These are phyloP conservation scores for Nannoperca australis DNA, from an alignment of 2,797 vertebrate species.

Conservation along the genomic window DNA sequence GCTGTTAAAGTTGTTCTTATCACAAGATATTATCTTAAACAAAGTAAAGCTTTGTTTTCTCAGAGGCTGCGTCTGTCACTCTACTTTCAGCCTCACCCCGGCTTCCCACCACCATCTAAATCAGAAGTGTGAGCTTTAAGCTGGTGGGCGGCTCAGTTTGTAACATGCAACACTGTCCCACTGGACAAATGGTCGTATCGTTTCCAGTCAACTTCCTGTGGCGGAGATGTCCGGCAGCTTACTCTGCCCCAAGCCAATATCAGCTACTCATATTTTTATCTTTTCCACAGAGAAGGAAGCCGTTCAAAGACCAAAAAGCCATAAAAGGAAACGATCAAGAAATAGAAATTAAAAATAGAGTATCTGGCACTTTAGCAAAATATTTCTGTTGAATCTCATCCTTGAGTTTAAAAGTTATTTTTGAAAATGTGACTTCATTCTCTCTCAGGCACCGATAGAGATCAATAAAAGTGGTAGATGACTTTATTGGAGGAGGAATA, in stretches of 20 bases:
- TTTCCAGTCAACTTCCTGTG: neutral
- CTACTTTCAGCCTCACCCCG: neutral
- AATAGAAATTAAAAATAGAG: neutral
- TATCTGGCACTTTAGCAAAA: neutral
- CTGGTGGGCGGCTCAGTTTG: neutral
- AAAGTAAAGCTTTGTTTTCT: neutral
- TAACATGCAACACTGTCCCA: neutral
- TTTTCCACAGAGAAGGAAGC: neutral
- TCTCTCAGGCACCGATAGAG: neutral
- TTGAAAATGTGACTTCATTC: neutral
- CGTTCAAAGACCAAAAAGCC: neutral
- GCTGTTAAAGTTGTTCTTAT: neutral
- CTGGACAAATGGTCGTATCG: neutral
- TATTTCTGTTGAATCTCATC: neutral
- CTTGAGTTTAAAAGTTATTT: neutral
- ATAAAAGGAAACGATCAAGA: conserved; percentile 5
- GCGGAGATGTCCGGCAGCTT: neutral
- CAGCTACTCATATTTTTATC: neutral
- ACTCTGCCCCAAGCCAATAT: neutral
- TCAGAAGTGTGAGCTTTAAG: neutral
- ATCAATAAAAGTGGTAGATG: neutral
- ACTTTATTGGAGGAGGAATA: neutral
- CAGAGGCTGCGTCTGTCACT: neutral
- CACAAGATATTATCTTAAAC: no score
- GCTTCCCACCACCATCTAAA: neutral